Conservation (phyloP, 2,113 vertebrate genomes). For the Indicator maculatus region DNA sequence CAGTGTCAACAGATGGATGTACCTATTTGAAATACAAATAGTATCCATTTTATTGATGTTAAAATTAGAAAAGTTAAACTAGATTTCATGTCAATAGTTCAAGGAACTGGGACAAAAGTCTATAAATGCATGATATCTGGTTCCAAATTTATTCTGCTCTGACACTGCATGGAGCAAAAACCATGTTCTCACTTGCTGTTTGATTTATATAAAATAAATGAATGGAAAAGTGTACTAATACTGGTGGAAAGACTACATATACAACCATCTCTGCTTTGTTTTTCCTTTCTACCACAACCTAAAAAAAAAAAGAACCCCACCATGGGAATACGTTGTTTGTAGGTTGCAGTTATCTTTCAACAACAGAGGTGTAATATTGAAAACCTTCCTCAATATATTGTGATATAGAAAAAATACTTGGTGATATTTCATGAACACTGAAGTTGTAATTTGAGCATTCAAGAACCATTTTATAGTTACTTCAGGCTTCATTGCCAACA, state of each 20-base stretch:
- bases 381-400: not conserved
- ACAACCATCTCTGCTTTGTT: not conserved
- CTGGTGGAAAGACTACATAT: not conserved
- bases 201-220: not conserved
- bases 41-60: not conserved
- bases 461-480: not conserved
- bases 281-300: not conserved
- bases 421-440: not conserved
- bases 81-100: not conserved
- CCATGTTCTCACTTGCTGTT: not conserved
- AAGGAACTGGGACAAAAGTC: not conserved
- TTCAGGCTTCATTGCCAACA: not conserved
- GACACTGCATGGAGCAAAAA: not conserved
- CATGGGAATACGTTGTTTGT: fast-evolving
- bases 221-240: not conserved
- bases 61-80: not conserved
- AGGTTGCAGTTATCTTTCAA: not conserved
- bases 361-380: not conserved
- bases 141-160: not conserved
- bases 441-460: not conserved
- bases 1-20: not conserved
- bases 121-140: not conserved
- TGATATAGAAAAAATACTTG: not conserved
- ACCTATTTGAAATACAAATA: not conserved
- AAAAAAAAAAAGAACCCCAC: not conserved